A percentile compares a stretch with the other conserved stretches of the same genome.
phyloP scores from a whole-genome alignment of 35 echinoderm and acorn worm species.

The Chiridota heheva region DNA sequence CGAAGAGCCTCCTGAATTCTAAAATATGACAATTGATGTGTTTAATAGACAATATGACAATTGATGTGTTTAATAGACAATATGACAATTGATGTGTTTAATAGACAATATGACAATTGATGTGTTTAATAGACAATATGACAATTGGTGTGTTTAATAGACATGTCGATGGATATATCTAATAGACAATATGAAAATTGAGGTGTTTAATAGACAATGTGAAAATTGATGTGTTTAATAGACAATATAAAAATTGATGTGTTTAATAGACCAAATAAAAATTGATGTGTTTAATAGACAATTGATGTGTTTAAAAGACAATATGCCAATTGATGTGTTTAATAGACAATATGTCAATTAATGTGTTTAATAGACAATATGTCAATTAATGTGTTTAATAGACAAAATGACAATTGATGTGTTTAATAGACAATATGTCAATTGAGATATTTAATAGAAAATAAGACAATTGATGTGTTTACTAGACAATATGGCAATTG shows the following conservation, averaged over 20 bases:
- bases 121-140: constrained; percentile 8
- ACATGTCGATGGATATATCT: neutral
- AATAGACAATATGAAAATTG: neutral
- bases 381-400: neutral
- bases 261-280: too few species aligned
- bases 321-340: neutral
- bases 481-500: neutral
- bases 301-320: too few species aligned
- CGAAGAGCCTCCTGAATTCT: constrained; percentile 28
- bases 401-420: neutral
- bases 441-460: neutral
- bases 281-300: constrained; percentile 10
- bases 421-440: constrained; percentile 10
- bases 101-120: neutral
- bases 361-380: neutral
- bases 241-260: too few species aligned
- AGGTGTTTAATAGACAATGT: neutral
- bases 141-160: constrained; percentile 10
- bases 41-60: neutral
- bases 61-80: neutral
- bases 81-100: neutral
- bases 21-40: constrained; percentile 5
- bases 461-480: neutral
- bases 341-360: neutral
- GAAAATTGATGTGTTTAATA: neutral